Evolutionary conservation across 2,888 invertebrate species (phyloP).

Genomic region (Ligdia adustata): DNA sequence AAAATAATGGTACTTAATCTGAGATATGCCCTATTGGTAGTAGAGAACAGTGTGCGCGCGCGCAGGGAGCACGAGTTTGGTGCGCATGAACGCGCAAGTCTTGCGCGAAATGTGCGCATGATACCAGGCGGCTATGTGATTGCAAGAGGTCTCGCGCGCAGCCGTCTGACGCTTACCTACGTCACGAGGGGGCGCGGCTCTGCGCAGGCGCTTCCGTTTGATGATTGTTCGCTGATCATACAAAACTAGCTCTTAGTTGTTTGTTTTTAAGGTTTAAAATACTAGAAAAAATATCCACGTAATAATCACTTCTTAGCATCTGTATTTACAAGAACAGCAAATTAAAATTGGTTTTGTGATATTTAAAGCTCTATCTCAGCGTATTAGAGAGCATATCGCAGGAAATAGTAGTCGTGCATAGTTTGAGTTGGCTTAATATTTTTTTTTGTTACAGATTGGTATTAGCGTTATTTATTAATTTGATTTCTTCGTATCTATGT

Average conservation of each 20-base stretch:
- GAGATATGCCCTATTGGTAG: constrained; percentile 25
- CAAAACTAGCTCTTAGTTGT: constrained; percentile 14
- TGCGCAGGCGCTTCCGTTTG: constrained; percentile 32
- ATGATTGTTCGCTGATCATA: constrained; percentile 1
- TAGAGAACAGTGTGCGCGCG: constrained; percentile 56
- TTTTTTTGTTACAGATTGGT: no score
- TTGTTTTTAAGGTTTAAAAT: rapidly evolving
- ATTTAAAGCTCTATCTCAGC: no score
- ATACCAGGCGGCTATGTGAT: constrained; percentile 64
- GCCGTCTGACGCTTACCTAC: constrained; percentile 5
- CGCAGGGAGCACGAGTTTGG: constrained; percentile 61
- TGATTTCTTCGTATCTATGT: constrained; percentile 51
- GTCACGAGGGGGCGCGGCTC: constrained; percentile 26
- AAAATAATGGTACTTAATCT: not conserved
- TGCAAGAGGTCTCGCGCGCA: constrained; percentile 29
- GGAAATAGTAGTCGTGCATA: no score
- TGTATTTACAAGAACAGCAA: no score
- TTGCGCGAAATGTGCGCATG: constrained; percentile 83
- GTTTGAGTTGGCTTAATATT: no score
- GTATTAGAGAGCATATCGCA: no score
- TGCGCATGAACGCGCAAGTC: constrained; percentile 73
- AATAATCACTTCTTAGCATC: no score
- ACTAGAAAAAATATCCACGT: no score
- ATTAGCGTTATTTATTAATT: no score
- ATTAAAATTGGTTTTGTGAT: no score